Evolutionary conservation across 2,888 invertebrate genomes (phyloP).

Genomic region (Himalopsyche anomala): DNA sequence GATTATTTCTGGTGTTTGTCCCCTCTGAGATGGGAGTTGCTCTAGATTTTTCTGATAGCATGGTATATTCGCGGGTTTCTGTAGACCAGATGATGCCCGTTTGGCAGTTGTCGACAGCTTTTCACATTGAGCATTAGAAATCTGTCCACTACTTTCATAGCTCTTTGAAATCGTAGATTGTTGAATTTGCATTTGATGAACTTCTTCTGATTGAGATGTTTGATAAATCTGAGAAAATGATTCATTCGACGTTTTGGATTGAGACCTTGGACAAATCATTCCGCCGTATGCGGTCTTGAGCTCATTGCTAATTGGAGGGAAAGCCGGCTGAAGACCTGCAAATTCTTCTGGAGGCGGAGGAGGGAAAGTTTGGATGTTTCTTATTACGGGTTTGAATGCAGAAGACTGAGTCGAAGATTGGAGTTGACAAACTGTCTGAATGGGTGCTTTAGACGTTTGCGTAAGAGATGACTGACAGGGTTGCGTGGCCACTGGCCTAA

Average conservation of each 20-base stretch:
- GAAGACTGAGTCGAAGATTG: slow-evolving; percentile 73
- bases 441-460: slow-evolving; percentile 67
- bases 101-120: slow-evolving; percentile 70
- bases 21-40: slow-evolving; percentile 77
- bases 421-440: slow-evolving; percentile 72
- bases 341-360: slow-evolving; percentile 72
- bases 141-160: background rate
- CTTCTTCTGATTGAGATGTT: slow-evolving; percentile 49
- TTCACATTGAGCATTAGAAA: slow-evolving; percentile 67
- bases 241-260: slow-evolving; percentile 9
- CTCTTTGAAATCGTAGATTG: slow-evolving; percentile 62
- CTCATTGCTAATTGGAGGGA: slow-evolving; percentile 72
- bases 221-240: slow-evolving; percentile 44
- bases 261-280: background rate
- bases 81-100: slow-evolving; percentile 76
- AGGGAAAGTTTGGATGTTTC: slow-evolving; percentile 71
- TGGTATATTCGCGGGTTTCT: slow-evolving; percentile 80
- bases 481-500: slow-evolving; percentile 65
- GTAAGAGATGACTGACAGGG: slow-evolving; percentile 57
- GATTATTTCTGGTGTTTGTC: slow-evolving; percentile 77
- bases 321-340: slow-evolving; percentile 69
- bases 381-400: slow-evolving; percentile 75
- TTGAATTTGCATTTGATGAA: slow-evolving; percentile 67
- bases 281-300: slow-evolving; percentile 68
- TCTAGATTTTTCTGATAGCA: slow-evolving; percentile 81